phyloP scores from a whole-genome alignment of 2,888 invertebrate species.

The Marasmarcha lunaedactyla region DNA sequence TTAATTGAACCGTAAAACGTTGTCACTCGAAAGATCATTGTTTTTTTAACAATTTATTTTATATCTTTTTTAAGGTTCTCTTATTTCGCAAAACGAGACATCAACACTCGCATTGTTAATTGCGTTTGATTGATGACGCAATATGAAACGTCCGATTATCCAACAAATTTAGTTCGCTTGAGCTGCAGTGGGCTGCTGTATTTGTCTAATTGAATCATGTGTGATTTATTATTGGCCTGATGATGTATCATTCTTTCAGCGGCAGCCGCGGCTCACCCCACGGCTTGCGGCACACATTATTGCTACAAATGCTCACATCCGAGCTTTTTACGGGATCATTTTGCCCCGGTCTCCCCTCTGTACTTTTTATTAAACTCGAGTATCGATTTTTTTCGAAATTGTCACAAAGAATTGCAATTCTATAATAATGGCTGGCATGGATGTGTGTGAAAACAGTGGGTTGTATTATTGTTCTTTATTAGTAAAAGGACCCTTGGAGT shows the following conservation, averaged over 20 bases:
- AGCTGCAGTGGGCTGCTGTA: constrained; percentile 40
- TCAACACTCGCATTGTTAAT: constrained; percentile 32
- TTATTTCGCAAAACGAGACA: neutral
- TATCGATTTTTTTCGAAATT: constrained; percentile 31
- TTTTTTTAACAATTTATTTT: too few relatives aligned
- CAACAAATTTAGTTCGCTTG: constrained; percentile 38
- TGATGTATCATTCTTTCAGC: constrained; percentile 70
- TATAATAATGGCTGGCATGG: neutral
- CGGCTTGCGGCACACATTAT: constrained; percentile 59
- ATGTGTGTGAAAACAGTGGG: constrained; percentile 22
- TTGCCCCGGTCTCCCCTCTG: constrained; percentile 36
- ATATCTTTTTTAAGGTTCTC: neutral
- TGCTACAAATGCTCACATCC: constrained; percentile 63
- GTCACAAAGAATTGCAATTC: too few relatives aligned
- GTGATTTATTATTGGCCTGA: constrained; percentile 70
- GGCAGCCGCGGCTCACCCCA: constrained; percentile 61
- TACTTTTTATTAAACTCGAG: constrained; percentile 51
- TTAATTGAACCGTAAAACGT: too few relatives aligned
- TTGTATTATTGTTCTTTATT: neutral
- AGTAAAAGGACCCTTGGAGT: neutral
- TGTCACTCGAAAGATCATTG: too few relatives aligned
- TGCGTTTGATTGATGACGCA: constrained; percentile 59
- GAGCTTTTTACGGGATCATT: constrained; percentile 46
- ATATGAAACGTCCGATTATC: constrained; percentile 60
- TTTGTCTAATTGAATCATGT: constrained; percentile 70